phyloP scores from a whole-genome alignment of 2,797 vertebrate genomes.

The Huso huso region DNA sequence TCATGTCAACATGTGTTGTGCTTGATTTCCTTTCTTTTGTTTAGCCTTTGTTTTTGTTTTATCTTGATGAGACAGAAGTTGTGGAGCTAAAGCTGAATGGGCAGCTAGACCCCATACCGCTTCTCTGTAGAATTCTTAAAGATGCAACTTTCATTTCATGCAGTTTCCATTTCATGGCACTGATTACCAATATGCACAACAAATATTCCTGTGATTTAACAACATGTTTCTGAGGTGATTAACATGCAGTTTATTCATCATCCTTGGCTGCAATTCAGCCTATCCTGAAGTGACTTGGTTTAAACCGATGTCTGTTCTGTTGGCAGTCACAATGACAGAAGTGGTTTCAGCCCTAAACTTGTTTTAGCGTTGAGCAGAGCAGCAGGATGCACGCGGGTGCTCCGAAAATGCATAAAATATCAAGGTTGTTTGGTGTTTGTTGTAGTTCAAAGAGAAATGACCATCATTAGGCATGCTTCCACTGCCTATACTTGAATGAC shows the following conservation, averaged over 20 bases:
- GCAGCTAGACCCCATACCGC: background rate
- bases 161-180: background rate
- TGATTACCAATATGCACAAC: slow-evolving; percentile 13
- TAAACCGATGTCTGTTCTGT: background rate
- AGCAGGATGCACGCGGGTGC: background rate
- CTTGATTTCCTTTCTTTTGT: slow-evolving; percentile 25
- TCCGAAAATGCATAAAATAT: background rate
- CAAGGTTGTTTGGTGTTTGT: background rate
- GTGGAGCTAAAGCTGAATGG: slow-evolving; percentile 18
- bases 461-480: background rate
- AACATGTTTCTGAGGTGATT: no score
- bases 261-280: background rate
- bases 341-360: slow-evolving; percentile 4
- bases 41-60: slow-evolving; percentile 5
- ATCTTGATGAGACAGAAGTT: slow-evolving; percentile 21
- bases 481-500: background rate
- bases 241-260: background rate
- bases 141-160: slow-evolving; percentile 25
- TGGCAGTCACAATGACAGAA: background rate
- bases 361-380: background rate
- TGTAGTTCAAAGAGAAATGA: background rate
- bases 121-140: slow-evolving; percentile 13
- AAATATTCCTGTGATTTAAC: slow-evolving; percentile 1
- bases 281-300: background rate
- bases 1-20: slow-evolving; percentile 17